Evolutionary conservation across 1,140 invertebrate species (phyloP).

Genomic region (Pogonognathellus flavescens): DNA sequence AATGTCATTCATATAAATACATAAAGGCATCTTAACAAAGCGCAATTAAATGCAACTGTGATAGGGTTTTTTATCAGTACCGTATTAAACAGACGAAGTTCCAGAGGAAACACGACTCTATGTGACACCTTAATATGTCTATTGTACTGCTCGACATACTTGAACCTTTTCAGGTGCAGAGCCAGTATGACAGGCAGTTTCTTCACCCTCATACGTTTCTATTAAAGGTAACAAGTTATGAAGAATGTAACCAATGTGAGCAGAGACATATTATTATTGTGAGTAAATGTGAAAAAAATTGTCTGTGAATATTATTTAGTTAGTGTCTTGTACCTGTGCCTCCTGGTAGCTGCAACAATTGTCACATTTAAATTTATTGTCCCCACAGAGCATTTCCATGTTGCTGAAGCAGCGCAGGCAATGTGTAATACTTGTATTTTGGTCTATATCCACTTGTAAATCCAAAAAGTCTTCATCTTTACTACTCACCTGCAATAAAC

Average conservation of each 20-base stretch:
- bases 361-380: slow-evolving; percentile 99
- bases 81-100: slow-evolving; percentile 97
- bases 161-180: slow-evolving; percentile 97
- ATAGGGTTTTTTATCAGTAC: slow-evolving; percentile 73
- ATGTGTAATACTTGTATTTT: slow-evolving; percentile 99
- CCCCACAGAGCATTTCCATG: slow-evolving; percentile 98
- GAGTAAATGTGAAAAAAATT: too few species aligned
- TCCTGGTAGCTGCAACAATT: slow-evolving; percentile 99
- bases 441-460: slow-evolving; percentile 98
- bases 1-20: not conserved
- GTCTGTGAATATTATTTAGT: not conserved
- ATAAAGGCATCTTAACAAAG: slow-evolving; percentile 18
- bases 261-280: too few species aligned
- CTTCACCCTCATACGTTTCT: slow-evolving; percentile 98
- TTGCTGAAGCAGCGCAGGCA: slow-evolving; percentile 98
- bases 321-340: slow-evolving; percentile 79
- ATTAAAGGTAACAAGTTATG: slow-evolving; percentile 68
- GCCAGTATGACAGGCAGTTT: slow-evolving; percentile 98
- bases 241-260: too few species aligned
- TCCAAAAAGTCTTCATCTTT: slow-evolving; percentile 99
- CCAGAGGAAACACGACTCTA: slow-evolving; percentile 97
- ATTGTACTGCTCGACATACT: slow-evolving; percentile 99
- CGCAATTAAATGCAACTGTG: slow-evolving; percentile 50
- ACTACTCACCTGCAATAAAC: slow-evolving; percentile 80
- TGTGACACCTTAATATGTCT: slow-evolving; percentile 99